These are phyloP conservation scores for Phyto melanocephala DNA, from an alignment of 2,888 invertebrate genomes.

Conservation along the genomic window DNA sequence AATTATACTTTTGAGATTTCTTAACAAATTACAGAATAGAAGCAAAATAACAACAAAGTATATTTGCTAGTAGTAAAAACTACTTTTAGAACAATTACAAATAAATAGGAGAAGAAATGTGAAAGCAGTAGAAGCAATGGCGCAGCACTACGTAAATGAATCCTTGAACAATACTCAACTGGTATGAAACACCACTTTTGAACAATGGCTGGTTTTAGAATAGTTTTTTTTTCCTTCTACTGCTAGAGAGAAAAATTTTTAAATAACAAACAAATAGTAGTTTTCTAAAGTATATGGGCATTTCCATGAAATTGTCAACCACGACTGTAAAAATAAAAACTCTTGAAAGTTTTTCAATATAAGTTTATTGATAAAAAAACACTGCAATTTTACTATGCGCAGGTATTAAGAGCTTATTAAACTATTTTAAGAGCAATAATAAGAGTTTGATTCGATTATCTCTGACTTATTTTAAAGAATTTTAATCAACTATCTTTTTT, in stretches of 20 bases:
- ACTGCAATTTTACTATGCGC: too few relatives aligned
- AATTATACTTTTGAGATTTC: conserved; percentile 62
- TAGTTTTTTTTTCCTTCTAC: not conserved
- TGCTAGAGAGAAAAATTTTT: not conserved
- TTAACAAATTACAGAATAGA: conserved; percentile 44
- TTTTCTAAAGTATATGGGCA: not conserved
- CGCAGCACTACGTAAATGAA: not conserved
- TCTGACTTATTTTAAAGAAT: too few relatives aligned
- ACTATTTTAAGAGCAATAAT: too few relatives aligned
- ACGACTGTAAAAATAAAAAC: too few relatives aligned
- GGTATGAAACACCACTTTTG: conserved; percentile 14
- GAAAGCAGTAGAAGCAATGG: not conserved
- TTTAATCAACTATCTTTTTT: too few relatives aligned
- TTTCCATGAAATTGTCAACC: too few relatives aligned
- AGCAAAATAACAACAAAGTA: not conserved
- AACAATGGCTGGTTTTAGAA: conserved; percentile 26
- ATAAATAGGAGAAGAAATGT: not conserved
- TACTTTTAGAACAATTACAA: conserved; percentile 27
- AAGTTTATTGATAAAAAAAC: too few relatives aligned
- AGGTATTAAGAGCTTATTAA: too few relatives aligned
- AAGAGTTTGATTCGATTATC: too few relatives aligned
- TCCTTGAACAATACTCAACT: conserved; percentile 21
- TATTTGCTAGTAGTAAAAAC: not conserved
- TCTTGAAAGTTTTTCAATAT: too few relatives aligned
- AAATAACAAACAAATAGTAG: conserved; percentile 18